Percentiles rank a stretch among this genome's conserved stretches.
phyloP scores from a whole-genome alignment of 2,888 invertebrate genomes.

The Petrophora chlorosata region DNA sequence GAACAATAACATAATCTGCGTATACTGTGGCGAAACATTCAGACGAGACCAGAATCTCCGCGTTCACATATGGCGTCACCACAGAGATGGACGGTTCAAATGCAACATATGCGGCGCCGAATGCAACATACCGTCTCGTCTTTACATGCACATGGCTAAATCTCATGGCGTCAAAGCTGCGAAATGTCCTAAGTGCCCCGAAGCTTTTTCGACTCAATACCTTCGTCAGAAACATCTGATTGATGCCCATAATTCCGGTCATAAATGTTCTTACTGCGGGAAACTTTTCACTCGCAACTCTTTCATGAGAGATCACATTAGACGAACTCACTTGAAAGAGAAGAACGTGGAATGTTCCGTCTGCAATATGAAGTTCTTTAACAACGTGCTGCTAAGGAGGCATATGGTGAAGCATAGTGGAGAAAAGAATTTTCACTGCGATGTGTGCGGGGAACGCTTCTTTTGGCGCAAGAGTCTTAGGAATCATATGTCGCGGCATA shows the following conservation, averaged over 20 bases:
- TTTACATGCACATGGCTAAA: slow-evolving; percentile 78
- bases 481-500: slow-evolving; percentile 80
- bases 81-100: slow-evolving; percentile 70
- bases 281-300: slow-evolving; percentile 72
- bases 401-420: slow-evolving; percentile 80
- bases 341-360: slow-evolving; percentile 74
- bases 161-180: slow-evolving; percentile 74
- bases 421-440: slow-evolving; percentile 84
- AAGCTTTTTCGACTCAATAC: slow-evolving; percentile 78
- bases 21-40: slow-evolving; percentile 74
- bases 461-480: slow-evolving; percentile 85
- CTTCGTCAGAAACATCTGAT: slow-evolving; percentile 81
- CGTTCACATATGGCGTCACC: slow-evolving; percentile 76
- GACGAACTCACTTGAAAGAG: slow-evolving; percentile 73
- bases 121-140: slow-evolving; percentile 73
- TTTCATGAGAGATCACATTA: slow-evolving; percentile 71
- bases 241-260: slow-evolving; percentile 75
- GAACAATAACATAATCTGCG: slow-evolving; percentile 75
- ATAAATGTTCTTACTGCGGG: slow-evolving; percentile 72
- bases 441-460: slow-evolving; percentile 84
- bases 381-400: slow-evolving; percentile 66
- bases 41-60: slow-evolving; percentile 73
- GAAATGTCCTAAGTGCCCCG: slow-evolving; percentile 72
- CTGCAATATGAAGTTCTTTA: slow-evolving; percentile 76
- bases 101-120: slow-evolving; percentile 70